phyloP scores from a whole-genome alignment of 2,797 vertebrate genomes.

The Triplophysa bombifrons region DNA sequence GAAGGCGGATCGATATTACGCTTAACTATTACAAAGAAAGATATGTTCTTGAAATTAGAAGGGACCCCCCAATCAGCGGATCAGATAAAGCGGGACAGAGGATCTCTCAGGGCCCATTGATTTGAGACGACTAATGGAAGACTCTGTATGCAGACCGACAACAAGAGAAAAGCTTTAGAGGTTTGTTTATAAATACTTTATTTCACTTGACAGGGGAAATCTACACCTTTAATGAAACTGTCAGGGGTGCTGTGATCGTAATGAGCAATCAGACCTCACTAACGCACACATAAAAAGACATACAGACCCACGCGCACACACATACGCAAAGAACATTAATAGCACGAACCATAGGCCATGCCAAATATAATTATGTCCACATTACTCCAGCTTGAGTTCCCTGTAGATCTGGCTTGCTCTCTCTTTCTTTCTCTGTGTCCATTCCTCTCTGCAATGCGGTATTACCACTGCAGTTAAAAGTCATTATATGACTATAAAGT shows the following conservation, averaged over 20 bases:
- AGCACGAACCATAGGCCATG: conserved; percentile 61
- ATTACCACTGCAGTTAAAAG: conserved; percentile 32
- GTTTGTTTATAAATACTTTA: conserved; percentile 74
- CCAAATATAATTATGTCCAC: conserved; percentile 74
- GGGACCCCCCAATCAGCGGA: conserved; percentile 67
- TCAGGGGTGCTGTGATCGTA: conserved; percentile 69
- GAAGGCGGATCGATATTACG: conserved; percentile 60
- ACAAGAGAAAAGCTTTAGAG: conserved; percentile 51
- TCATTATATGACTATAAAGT: conserved; percentile 45
- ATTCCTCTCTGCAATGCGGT: conserved; percentile 51
- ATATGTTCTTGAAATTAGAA: conserved; percentile 71
- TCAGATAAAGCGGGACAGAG: conserved; percentile 60
- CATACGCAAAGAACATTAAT: conserved; percentile 36
- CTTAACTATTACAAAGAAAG: conserved; percentile 68
- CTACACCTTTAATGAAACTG: conserved; percentile 74
- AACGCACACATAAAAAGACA: conserved; percentile 8
- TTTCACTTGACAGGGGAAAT: conserved; percentile 63
- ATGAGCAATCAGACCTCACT: conserved; percentile 70
- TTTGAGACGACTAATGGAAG: conserved; percentile 54
- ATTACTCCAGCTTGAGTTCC: conserved; percentile 63
- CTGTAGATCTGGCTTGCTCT: conserved; percentile 35
- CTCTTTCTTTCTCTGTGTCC: conserved; percentile 6
- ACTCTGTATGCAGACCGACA: conserved; percentile 51
- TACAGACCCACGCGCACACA: conserved; percentile 22
- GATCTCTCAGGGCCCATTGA: conserved; percentile 61